Base-by-base conservation (phyloP, 2,797 vertebrate species). In the Vireo griseus region DNA sequence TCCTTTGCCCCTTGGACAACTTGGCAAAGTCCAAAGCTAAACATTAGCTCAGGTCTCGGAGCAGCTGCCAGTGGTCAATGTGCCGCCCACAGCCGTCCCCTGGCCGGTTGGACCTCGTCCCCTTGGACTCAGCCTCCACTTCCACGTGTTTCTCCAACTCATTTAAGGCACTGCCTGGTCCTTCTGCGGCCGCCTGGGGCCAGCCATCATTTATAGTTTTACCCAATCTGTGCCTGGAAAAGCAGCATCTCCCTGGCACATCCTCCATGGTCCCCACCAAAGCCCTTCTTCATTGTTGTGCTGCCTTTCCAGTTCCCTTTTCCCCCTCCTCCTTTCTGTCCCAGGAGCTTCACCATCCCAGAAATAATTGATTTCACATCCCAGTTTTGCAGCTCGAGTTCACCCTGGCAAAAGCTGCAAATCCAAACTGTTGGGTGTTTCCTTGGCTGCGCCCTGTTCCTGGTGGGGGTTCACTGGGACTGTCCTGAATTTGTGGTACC, bases 11-110 rank as follows among this genome's bases (percentile, higher is more conserved):
- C 65, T 91, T 91, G 85, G 82, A 66, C 82, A 66, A 26, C 8
- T 90, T 68, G 82, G 85, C 93, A 77, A 91, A 83, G 93, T 92
- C 75, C 75, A 40, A 77, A 92, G 96, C 88, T 96, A 92, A 95
- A 96, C 61, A 95, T 95, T 92, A 96, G 68, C 96, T 67, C 88
- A 2, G 82, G 62, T 29, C 16, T 39, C 10, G 20, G 66, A 47
- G 75, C 74, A 39, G 89, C 66, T 35, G 57, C 78, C 3, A 11
- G 18, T 7, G 44, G 85, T 57, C 13, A 4, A 3, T 0, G 11
- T 1, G 6, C 33, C 0, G 0, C 59, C 75, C 8, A 2, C 59
- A 22, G 61, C 72, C 0, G 0, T 76, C 24, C 82, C n/a, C 67
- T 16, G 88, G 63, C 69, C 0, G 0, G 6, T 4, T 5, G 5